phyloP scores from a whole-genome alignment of 2,888 invertebrate species.

The Brachynemurus nebulosus region DNA sequence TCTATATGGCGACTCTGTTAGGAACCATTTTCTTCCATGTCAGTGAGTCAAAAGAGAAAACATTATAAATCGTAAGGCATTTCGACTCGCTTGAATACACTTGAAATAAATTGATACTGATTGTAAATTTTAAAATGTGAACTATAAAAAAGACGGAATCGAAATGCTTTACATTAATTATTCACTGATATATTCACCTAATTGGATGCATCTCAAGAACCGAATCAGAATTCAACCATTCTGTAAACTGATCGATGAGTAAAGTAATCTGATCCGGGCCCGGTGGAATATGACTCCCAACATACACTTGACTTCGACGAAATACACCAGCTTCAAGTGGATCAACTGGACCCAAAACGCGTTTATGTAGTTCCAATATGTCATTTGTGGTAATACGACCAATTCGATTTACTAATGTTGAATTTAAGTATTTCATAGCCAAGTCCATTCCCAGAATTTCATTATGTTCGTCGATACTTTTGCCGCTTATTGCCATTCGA shows the following conservation, averaged over 20 bases:
- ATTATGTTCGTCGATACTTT: slow-evolving; percentile 93
- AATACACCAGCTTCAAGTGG: slow-evolving; percentile 83
- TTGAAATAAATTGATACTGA: too few relatives aligned
- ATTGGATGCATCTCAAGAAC: slow-evolving; percentile 79
- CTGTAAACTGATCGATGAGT: slow-evolving; percentile 78
- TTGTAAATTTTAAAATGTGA: too few relatives aligned
- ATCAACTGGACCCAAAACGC: slow-evolving; percentile 90
- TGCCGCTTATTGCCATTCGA: slow-evolving; percentile 69
- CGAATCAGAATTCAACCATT: slow-evolving; percentile 85
- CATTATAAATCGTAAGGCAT: too few relatives aligned
- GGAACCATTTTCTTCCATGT: too few relatives aligned
- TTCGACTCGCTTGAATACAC: too few relatives aligned
- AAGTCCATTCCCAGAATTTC: slow-evolving; percentile 90
- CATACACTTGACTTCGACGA: slow-evolving; percentile 57
- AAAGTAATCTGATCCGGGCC: slow-evolving; percentile 65
- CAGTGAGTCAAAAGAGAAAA: too few relatives aligned
- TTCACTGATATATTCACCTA: slow-evolving; percentile 32
- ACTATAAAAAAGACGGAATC: too few relatives aligned
- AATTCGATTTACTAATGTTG: slow-evolving; percentile 63
- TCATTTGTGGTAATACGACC: slow-evolving; percentile 64
- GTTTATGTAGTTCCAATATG: slow-evolving; percentile 80
- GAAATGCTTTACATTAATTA: too few relatives aligned
- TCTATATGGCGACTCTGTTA: too few relatives aligned
- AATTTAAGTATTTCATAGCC: slow-evolving; percentile 84
- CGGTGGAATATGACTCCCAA: slow-evolving; percentile 90